Evolutionary conservation across 2,113 vertebrate species (phyloP), one percentile per base, ranked within the genome.

Genomic region (Rhinoderma darwinii): DNA sequence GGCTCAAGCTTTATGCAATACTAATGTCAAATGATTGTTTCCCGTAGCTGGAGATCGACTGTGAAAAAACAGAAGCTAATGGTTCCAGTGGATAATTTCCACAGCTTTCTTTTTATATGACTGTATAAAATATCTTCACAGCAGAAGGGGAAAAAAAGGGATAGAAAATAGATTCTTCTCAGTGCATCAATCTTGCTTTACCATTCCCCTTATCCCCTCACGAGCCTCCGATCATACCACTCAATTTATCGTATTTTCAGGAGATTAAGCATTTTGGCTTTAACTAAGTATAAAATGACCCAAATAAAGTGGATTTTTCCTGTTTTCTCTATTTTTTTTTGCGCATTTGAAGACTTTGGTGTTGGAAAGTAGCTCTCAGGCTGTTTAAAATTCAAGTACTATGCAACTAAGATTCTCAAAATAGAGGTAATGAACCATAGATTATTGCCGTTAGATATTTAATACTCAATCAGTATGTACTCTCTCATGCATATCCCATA

Each of bases 391-490:
- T 95, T 94, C 95, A 95, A 94, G 90, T 89, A 89, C 92, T 92
- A 88, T 92, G 90, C 92, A 94, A 93, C 91, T 91, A 90, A 93
- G 91, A 93, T 94, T 93, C 92, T 94, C 47, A 93, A 94, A 94
- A 93, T 94, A 94, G 93, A 93, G 92, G 92, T 96, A 96, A 96
- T 96, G 94, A 95, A 94, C 92, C 94, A 94, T 95, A 95, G 96
- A 94, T 96, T 95, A 95, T 94, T 94, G 92, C 93, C 88, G 89
- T 96, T 95, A 95, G 95, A 95, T 95, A 95, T 93, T 95, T 96
- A 95, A 96, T 95, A 94, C 94, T 94, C 95, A 95, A 96, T 96
- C 96, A 96, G 96, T 93, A 92, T 92, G 91, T 95, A 93, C 92
- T 93, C 94, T 95, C 95, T 93, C 92, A 94, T 94, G 95, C 94